These are phyloP conservation scores for Leptopilina myrica DNA, from an alignment of 2,888 invertebrate genomes.

Conservation along the genomic window DNA sequence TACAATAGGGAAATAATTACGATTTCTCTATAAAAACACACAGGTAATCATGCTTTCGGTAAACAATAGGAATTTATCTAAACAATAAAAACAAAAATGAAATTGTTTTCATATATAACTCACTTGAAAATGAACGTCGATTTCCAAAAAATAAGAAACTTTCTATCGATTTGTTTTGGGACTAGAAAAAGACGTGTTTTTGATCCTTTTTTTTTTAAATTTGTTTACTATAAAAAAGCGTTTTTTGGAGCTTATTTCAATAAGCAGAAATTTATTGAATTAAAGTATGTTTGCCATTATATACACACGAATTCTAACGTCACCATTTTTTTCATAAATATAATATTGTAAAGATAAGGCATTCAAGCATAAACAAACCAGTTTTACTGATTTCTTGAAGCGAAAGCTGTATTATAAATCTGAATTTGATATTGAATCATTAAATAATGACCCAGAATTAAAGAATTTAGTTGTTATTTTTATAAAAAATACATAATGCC, in stretches of 20 bases:
- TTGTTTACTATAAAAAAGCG: no score
- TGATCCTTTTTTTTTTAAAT: no score
- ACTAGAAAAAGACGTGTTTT: neutral
- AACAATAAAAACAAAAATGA: neutral
- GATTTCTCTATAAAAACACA: no score
- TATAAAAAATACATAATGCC: no score
- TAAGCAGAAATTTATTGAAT: neutral
- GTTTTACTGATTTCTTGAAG: constrained; percentile 8
- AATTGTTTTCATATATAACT: neutral
- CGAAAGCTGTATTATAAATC: neutral
- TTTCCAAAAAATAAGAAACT: neutral
- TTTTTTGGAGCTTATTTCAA: no score
- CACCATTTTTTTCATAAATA: neutral
- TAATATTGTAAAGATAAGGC: neutral
- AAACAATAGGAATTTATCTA: no score
- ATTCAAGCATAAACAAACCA: neutral
- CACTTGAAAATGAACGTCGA: neutral
- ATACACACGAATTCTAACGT: neutral
- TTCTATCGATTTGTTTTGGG: neutral
- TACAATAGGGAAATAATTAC: no score
- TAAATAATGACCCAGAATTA: neutral
- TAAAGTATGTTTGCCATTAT: neutral
- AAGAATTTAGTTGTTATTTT: neutral
- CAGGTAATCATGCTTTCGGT: no score
- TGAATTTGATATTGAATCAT: neutral